Evolutionary conservation across 2,113 vertebrate species (phyloP).

Genomic region (Bostrychus sinensis): DNA sequence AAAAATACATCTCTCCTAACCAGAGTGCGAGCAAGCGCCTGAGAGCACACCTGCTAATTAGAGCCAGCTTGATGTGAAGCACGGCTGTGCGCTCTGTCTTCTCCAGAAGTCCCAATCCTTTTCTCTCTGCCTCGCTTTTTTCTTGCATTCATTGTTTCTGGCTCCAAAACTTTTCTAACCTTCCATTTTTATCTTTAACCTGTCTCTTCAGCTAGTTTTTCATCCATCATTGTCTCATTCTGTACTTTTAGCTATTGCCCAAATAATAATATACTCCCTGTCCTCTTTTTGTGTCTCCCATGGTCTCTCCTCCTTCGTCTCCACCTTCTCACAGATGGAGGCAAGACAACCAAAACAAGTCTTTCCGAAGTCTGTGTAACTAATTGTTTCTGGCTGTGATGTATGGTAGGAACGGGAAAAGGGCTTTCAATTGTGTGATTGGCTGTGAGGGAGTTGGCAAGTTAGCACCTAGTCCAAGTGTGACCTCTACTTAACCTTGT

Average conservation of each 20-base stretch:
- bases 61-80: conserved; percentile 94
- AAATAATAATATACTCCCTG: neutral
- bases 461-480: conserved; percentile 93
- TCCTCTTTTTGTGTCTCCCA: conserved; percentile 34
- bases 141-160: conserved; percentile 23
- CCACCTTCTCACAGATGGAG: conserved; percentile 78
- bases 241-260: conserved; percentile 37
- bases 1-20: conserved; percentile 71
- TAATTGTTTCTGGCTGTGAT: conserved; percentile 82
- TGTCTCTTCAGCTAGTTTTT: conserved; percentile 3
- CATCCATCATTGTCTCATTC: neutral
- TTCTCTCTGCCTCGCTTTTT: conserved; percentile 66
- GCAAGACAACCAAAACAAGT: conserved; percentile 56
- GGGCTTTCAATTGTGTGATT: conserved; percentile 76
- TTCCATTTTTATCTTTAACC: neutral
- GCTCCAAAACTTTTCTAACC: conserved; percentile 27
- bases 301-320: conserved; percentile 46
- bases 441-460: conserved; percentile 95
- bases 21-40: conserved; percentile 71
- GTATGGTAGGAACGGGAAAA: conserved; percentile 40
- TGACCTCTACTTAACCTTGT: conserved; percentile 81
- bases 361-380: conserved; percentile 79
- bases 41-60: conserved; percentile 99
- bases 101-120: conserved; percentile 46
- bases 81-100: conserved; percentile 86